Conservation (phyloP, 2,888 invertebrate species). For the Formica aserva region DNA sequence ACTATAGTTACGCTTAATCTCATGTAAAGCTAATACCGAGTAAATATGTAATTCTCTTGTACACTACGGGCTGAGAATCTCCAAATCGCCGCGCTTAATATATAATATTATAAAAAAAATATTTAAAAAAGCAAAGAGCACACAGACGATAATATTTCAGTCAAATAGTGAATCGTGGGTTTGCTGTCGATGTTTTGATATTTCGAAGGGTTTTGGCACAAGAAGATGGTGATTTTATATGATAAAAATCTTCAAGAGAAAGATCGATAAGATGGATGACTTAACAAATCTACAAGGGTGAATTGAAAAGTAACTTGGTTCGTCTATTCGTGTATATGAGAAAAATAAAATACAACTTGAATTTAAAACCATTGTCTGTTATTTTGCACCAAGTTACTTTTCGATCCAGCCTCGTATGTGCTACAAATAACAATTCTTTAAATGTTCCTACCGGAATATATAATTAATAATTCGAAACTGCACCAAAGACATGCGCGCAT, state of each 20-base stretch:
- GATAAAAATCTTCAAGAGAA: background rate
- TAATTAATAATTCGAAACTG: slow-evolving; percentile 10
- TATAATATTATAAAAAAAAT: slow-evolving; percentile 25
- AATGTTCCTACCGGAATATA: background rate
- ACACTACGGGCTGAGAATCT: slow-evolving; percentile 47
- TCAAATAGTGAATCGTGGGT: slow-evolving; percentile 42
- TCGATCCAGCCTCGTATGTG: too few species aligned
- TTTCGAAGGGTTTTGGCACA: slow-evolving; percentile 32
- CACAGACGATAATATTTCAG: slow-evolving; percentile 28
- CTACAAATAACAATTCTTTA: background rate
- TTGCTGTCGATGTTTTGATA: slow-evolving; percentile 55
- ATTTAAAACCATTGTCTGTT: too few species aligned
- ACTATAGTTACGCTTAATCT: slow-evolving; percentile 76
- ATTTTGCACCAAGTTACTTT: too few species aligned
- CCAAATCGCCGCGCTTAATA: slow-evolving; percentile 11
- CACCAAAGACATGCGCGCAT: slow-evolving; percentile 16
- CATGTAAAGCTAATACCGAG: slow-evolving; percentile 70
- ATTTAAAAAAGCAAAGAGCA: slow-evolving; percentile 14
- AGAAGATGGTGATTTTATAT: background rate
- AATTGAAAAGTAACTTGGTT: too few species aligned
- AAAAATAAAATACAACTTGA: too few species aligned
- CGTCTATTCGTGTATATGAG: too few species aligned
- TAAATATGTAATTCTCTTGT: slow-evolving; percentile 70
- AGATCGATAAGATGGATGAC: background rate
- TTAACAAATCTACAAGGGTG: background rate